Percentiles rank a stretch among this genome's conserved stretches.
Evolutionary conservation across 2,888 invertebrate species (phyloP).

Genomic region (Euzetes globulus): DNA sequence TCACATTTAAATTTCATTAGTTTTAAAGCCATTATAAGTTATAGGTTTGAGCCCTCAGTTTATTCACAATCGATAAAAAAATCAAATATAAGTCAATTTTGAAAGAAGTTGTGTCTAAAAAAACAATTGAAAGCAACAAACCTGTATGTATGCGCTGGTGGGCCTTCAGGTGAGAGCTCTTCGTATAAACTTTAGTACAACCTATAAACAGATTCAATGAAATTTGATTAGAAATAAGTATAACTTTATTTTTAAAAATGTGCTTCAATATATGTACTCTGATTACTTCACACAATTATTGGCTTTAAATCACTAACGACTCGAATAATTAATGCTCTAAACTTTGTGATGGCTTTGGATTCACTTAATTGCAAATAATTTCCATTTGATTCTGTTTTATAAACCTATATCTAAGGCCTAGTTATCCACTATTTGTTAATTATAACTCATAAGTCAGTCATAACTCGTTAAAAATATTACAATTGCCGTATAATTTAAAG

Average conservation of each 20-base stretch:
- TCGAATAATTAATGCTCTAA: slow-evolving; percentile 3
- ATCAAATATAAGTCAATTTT: background rate
- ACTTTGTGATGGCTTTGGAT: background rate
- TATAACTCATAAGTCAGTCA: background rate
- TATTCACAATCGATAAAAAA: background rate
- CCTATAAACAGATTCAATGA: slow-evolving; percentile 50
- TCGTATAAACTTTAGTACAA: slow-evolving; percentile 93
- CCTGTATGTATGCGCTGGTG: slow-evolving; percentile 97
- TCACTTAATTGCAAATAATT: background rate
- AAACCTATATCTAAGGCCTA: slow-evolving; percentile 8
- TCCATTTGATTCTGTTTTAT: slow-evolving; percentile 6
- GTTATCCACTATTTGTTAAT: background rate
- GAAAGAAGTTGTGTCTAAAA: background rate
- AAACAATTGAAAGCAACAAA: slow-evolving; percentile 51
- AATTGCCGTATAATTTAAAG: background rate
- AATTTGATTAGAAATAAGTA: background rate
- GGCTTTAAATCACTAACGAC: background rate
- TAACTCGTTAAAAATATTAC: slow-evolving; percentile 4
- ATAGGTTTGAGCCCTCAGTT: background rate
- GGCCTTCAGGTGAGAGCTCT: slow-evolving; percentile 94
- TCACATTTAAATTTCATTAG: background rate
- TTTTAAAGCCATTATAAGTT: background rate
- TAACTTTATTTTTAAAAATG: background rate
- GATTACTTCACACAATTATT: slow-evolving; percentile 15
- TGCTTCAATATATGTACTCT: background rate